Base-by-base conservation (phyloP, 2,113 vertebrate genomes). In the Oreochromis spilurus region DNA sequence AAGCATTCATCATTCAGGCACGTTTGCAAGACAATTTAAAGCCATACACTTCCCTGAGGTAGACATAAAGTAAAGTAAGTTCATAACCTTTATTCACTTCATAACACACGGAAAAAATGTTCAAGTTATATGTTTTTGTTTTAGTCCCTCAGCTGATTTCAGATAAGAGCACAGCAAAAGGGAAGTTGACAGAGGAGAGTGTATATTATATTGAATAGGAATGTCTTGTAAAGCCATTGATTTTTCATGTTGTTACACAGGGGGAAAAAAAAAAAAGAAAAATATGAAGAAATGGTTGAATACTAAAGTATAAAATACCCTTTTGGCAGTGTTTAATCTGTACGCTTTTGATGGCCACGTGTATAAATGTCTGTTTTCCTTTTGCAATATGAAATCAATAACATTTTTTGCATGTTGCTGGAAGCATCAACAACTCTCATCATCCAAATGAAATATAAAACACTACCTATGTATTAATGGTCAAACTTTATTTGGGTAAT, bases 31-130 rank as follows among this genome's bases (percentile, higher is more conserved):
- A 93, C 88, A 91, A 94, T 92, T 92, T 95, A 94, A 96, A 97
- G 96, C 96, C 96, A 96, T 96, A 96, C 93, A 95, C 91, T 95
- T 94, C 89, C 94, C 93, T 89, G 92, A 94, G 93, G 94, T 93
- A 93, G 82, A 93, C 91, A 91, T 92, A 87, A 24, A 82, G 84
- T 92, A 87, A 24, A 79, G 83, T 87, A 62, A 92, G 50, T 91
- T 77, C 90, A 90, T 90, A 86, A 90, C 84, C 45, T 38, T 36
- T 89, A 89, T 75, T 36, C 72, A 84, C 34, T 43, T 85, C 79
- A 89, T 29, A 65, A 89, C 43, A 87, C 80, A 34, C 14, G 31
- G 2, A 72, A 54, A 80, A 72, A 65, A 84, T 80, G 75, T 90
- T 90, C 77, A 65, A 88, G 91, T 85, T 89, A 84, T 92, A 84